These are phyloP conservation scores for Entomyzon cyanotis DNA, from an alignment of 2,113 vertebrate genomes.

Conservation along the genomic window DNA sequence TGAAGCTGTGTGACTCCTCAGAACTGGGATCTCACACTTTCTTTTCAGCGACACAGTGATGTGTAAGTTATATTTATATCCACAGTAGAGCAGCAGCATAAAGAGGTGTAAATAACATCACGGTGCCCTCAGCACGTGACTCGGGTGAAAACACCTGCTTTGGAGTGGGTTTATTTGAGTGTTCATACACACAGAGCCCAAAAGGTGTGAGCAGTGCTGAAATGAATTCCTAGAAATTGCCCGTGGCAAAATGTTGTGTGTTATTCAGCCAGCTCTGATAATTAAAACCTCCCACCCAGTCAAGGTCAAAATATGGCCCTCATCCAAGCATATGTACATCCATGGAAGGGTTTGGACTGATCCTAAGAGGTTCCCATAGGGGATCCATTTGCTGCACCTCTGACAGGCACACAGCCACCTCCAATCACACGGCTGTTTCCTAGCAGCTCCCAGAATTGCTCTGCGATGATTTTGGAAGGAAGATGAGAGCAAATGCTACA, in stretches of 20 bases:
- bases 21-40: neutral
- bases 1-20: neutral
- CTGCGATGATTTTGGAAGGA: neutral
- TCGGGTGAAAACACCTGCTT: constrained; percentile 20
- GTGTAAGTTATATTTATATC: neutral
- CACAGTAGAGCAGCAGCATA: neutral
- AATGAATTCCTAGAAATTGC: constrained; percentile 31
- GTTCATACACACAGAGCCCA: neutral
- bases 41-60: neutral
- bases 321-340: neutral
- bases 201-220: neutral
- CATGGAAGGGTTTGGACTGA: neutral
- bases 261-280: constrained; percentile 16
- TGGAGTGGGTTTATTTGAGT: neutral
- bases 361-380: neutral
- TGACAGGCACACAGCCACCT: neutral
- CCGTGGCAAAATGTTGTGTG: neutral
- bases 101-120: constrained; percentile 6
- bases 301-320: constrained; percentile 10
- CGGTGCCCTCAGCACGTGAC: neutral
- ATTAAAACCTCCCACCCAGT: constrained; percentile 16
- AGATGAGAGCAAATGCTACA: neutral
- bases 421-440: neutral
- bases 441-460: neutral
- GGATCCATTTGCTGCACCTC: neutral